A percentile compares a stretch with the other conserved stretches of the same genome.
Evolutionary conservation across 2,113 vertebrate species (phyloP).

Genomic region (Accipiter virgatus): DNA sequence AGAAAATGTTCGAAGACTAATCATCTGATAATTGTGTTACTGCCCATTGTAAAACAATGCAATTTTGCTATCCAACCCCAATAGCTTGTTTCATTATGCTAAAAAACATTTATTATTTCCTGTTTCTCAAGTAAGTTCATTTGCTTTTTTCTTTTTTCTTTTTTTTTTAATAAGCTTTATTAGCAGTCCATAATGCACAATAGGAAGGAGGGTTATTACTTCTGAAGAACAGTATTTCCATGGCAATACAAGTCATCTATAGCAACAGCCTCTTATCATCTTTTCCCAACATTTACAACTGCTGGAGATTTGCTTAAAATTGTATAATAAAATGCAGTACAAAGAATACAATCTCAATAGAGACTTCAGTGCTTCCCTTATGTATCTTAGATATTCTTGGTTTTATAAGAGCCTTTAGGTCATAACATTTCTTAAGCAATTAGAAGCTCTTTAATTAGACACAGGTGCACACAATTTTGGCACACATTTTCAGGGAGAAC

Average conservation of each 20-base stretch:
- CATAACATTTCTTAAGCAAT: background rate
- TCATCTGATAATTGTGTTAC: background rate
- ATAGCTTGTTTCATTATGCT: background rate
- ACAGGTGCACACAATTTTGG: background rate
- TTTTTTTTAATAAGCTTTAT: background rate
- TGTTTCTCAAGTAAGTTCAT: background rate
- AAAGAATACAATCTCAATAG: background rate
- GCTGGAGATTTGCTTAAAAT: background rate
- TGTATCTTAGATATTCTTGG: background rate
- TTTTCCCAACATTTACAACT: background rate
- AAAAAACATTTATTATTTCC: background rate
- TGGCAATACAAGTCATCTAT: background rate
- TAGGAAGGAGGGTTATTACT: background rate
- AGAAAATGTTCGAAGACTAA: background rate
- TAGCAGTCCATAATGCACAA: background rate
- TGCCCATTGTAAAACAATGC: background rate
- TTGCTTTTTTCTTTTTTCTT: background rate
- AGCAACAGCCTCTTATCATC: background rate
- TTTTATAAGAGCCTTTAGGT: background rate
- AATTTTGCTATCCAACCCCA: background rate
- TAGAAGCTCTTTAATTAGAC: background rate
- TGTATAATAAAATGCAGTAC: background rate
- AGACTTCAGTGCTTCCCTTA: background rate
- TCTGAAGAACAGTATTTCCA: conserved; percentile 15
- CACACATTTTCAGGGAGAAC: background rate